phyloP scores from a whole-genome alignment of 1,140 invertebrate species.

The Rhynchophorus ferrugineus region DNA sequence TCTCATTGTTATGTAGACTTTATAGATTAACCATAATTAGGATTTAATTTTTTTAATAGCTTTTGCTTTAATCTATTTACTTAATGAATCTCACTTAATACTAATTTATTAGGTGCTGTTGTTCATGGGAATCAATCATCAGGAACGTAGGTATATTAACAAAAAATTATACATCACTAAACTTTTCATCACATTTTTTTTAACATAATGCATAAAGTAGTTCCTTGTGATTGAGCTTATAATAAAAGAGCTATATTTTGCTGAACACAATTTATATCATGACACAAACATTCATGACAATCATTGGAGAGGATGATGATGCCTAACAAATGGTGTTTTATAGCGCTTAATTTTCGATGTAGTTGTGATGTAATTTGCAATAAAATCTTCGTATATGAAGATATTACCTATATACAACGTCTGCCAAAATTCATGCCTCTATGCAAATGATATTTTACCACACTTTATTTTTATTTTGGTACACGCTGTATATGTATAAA shows the following conservation, averaged over 20 bases:
- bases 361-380: conserved; percentile 16
- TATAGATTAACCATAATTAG: not conserved
- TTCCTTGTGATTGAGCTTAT: too few species aligned
- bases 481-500: conserved; percentile 6
- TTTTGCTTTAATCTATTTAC: too few species aligned
- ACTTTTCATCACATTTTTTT: too few species aligned
- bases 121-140: too few species aligned
- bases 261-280: conserved; percentile 1
- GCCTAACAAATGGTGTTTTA: not conserved
- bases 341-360: conserved; percentile 10
- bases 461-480: not conserved
- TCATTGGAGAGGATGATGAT: conserved; percentile 1
- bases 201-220: too few species aligned
- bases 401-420: conserved; percentile 11
- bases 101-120: too few species aligned
- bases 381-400: conserved; percentile 5
- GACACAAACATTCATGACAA: conserved; percentile 7
- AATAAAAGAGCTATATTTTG: too few species aligned
- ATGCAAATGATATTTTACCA: too few species aligned
- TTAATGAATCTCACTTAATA: too few species aligned
- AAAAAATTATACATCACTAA: too few species aligned
- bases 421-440: not conserved
- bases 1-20: conserved; percentile 1
- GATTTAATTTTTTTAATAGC: too few species aligned
- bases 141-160: too few species aligned